A percentile compares a stretch with the other conserved stretches of the same genome.
phyloP scores from a whole-genome alignment of 1,140 invertebrate species.

The Pararge aegeria region DNA sequence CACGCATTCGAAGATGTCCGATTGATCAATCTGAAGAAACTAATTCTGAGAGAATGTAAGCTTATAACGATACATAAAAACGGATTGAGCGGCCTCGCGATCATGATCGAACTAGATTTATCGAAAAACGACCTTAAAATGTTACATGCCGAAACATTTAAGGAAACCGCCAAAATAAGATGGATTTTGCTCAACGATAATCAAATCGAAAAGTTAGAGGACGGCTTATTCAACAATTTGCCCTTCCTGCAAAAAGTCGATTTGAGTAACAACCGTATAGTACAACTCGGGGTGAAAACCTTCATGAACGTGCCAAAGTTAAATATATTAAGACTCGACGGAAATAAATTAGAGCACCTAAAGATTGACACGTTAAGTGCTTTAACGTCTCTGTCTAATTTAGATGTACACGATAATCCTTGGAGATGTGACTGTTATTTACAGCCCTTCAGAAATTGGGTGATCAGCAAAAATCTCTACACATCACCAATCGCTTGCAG shows the following conservation, averaged over 20 bases:
- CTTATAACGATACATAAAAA: constrained; percentile 85
- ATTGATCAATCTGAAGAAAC: constrained; percentile 89
- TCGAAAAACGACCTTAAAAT: constrained; percentile 87
- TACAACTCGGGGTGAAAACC: constrained; percentile 84
- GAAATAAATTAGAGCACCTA: constrained; percentile 85
- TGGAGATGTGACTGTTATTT: constrained; percentile 95
- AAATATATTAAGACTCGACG: constrained; percentile 84
- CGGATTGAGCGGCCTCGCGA: constrained; percentile 87
- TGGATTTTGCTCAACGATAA: constrained; percentile 88
- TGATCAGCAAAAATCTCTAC: constrained; percentile 86
- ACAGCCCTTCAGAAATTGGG: constrained; percentile 88
- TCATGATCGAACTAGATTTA: constrained; percentile 92
- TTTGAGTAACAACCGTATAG: constrained; percentile 86
- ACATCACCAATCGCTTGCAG: constrained; percentile 85
- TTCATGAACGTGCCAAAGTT: constrained; percentile 86
- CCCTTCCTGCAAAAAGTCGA: constrained; percentile 87
- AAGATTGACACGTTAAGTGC: constrained; percentile 81
- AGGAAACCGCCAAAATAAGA: constrained; percentile 84
- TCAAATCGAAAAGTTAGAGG: constrained; percentile 84
- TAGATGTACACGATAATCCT: constrained; percentile 89
- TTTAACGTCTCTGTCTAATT: constrained; percentile 84
- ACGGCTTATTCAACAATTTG: constrained; percentile 88
- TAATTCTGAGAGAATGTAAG: constrained; percentile 86
- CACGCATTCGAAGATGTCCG: constrained; percentile 86
- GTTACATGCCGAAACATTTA: constrained; percentile 86